Evolutionary conservation across 1,140 invertebrate genomes (phyloP), one percentile per base, ranked within the genome.

Genomic region (Brachystomella parvula): DNA sequence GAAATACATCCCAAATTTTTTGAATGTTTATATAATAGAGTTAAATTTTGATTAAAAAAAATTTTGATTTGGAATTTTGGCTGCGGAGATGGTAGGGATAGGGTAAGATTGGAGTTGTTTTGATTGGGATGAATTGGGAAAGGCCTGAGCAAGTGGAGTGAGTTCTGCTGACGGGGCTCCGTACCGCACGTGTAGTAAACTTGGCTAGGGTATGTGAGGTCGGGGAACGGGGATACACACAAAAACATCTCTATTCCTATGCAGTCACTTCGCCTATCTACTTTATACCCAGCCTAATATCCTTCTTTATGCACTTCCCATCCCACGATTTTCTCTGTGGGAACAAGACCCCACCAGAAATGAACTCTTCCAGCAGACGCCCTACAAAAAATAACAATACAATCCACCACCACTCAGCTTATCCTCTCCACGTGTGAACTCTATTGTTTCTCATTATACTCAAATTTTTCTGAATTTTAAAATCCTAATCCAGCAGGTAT

Each of bases 161-260:
- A 28, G 69, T 72, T 53, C 70, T 67, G 32, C 12, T 28, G 59
- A 33, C 31, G 70, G 70, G 70, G 70, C 70, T 39, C 67, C 47
- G 35, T 17, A 28, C 70, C 67, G 70, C 70, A 72, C 70, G 70
- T 72, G 70, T 69, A 72, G 65, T 69, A 72, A 69, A 67, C 61
- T 69, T 69, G 65, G 66, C 47, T 67, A 60, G 64, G 65, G 67
- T 72, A 72, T 66, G 64, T 67, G 67, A 72, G 70, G 70, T 72
- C 70, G 70, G 65, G 70, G 67, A 47, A n/a, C n/a, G n/a, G n/a
- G n/a, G n/a, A n/a, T n/a, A n/a, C 24, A 15, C 49, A 53, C 49
- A 53, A 9, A 53, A 53, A 53, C 49, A 53, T 53, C 49, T 6
- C 49, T 53, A 12, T 19, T 53, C 49, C 49, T 17, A 53, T 15